A percentile compares a stretch with the other conserved stretches of the same genome.
phyloP scores from a whole-genome alignment of 1,140 invertebrate species.

The Drosophila parvula region DNA sequence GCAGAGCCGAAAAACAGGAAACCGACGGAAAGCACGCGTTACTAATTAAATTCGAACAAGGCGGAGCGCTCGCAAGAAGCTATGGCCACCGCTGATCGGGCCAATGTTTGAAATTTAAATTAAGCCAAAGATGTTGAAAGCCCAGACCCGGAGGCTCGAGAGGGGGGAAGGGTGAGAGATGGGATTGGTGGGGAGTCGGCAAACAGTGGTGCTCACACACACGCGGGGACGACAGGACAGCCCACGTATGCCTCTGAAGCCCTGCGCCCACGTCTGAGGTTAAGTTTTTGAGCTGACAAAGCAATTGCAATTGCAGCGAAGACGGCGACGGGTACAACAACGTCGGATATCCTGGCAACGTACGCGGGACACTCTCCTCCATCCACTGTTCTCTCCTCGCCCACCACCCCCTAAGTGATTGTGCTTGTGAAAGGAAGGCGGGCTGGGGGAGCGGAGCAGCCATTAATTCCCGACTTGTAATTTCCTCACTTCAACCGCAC shows the following conservation, averaged over 20 bases:
- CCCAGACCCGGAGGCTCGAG: background rate
- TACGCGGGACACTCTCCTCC: conserved; percentile 60
- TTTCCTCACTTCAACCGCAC: conserved; percentile 79
- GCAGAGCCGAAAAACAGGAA: conserved; percentile 69
- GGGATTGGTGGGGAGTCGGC: conserved; percentile 16
- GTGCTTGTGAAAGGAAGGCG: background rate
- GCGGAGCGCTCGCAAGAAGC: conserved; percentile 4
- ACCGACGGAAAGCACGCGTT: conserved; percentile 72
- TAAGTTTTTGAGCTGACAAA: conserved; percentile 82
- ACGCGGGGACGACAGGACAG: conserved; percentile 32
- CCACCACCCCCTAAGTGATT: conserved; percentile 11
- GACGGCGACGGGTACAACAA: conserved; percentile 53
- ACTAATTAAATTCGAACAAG: conserved; percentile 74
- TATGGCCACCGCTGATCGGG: conserved; percentile 6
- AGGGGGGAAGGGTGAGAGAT: background rate
- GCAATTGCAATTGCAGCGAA: conserved; percentile 75
- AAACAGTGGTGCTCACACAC: conserved; percentile 57
- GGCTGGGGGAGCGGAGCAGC: conserved; percentile 18
- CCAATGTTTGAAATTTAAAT: conserved; percentile 78
- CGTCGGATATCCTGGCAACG: conserved; percentile 79
- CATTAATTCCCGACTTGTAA: conserved; percentile 83
- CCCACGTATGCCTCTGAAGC: conserved; percentile 42
- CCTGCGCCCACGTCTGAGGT: conserved; percentile 64
- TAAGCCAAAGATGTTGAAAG: conserved; percentile 46
- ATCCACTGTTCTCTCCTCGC: background rate